Evolutionary conservation across 2,888 invertebrate genomes (phyloP).

Genomic region (Spicauda simplicius): DNA sequence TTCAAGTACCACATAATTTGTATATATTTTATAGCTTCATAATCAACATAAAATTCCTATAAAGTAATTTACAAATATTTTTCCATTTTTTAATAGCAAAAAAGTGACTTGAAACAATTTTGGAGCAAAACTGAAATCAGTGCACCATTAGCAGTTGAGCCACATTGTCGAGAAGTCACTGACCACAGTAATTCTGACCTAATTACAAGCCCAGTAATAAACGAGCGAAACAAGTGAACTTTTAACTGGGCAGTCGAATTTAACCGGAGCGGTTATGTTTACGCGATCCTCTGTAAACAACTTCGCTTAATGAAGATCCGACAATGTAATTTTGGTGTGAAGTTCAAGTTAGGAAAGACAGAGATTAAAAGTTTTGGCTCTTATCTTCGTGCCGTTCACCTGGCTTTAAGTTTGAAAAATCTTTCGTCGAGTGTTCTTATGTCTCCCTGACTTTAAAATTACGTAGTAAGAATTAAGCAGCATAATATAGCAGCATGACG

Average conservation of each 20-base stretch:
- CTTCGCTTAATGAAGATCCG: constrained; percentile 62
- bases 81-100: no score
- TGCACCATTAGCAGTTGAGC: background rate
- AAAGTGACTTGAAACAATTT: background rate
- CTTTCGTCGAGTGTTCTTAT: no score
- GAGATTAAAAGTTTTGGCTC: background rate
- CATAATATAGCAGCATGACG: no score
- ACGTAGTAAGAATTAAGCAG: no score
- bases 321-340: constrained; percentile 50
- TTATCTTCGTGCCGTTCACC: no score
- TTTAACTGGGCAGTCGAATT: constrained; percentile 36
- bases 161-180: background rate
- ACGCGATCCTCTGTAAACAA: constrained; percentile 58
- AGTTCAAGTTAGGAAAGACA: constrained; percentile 39
- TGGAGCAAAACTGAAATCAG: background rate
- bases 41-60: no score
- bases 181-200: constrained; percentile 15
- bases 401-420: no score
- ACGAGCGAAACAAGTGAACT: constrained; percentile 18
- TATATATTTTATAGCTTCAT: no score
- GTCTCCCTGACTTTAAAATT: no score
- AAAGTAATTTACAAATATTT: no score
- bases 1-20: no score
- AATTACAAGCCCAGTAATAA: constrained; percentile 19
- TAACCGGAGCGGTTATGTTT: constrained; percentile 46